phyloP scores from a whole-genome alignment of 2,797 vertebrate species.

The Gymnocypris eckloni region DNA sequence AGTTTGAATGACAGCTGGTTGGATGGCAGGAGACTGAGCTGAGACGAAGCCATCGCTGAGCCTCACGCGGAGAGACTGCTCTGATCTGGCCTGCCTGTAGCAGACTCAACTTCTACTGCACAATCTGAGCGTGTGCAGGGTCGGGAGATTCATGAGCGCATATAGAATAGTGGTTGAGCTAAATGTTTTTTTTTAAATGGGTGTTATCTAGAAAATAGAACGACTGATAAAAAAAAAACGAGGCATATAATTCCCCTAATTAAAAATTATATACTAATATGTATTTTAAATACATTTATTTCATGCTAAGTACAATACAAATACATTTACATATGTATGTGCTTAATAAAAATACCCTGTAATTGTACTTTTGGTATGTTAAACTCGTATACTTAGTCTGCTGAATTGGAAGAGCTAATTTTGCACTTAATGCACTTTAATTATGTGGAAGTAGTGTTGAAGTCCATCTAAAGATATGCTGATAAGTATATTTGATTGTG shows the following conservation, averaged over 20 bases:
- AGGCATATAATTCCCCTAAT: neutral
- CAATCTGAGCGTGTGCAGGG: neutral
- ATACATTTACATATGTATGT: neutral
- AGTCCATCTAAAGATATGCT: no score
- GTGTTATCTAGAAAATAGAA: neutral
- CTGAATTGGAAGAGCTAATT: no score
- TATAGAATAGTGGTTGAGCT: neutral
- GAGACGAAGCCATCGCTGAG: conserved; percentile 39
- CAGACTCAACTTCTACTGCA: neutral
- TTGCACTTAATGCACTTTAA: no score
- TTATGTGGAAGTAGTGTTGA: no score
- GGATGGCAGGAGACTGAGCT: conserved; percentile 53
- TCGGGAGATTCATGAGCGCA: neutral
- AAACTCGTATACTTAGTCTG: no score
- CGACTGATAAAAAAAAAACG: neutral
- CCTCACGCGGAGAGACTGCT: conserved; percentile 36
- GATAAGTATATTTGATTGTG: no score
- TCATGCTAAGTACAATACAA: neutral
- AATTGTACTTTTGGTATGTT: no score
- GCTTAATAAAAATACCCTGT: no score
- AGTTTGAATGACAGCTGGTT: conserved; percentile 44
- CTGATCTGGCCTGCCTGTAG: conserved; percentile 29
- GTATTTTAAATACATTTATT: neutral
- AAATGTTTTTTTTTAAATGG: neutral
- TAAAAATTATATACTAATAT: neutral